phyloP scores from a whole-genome alignment of 2,113 vertebrate genomes.

The Penelope pileata region DNA sequence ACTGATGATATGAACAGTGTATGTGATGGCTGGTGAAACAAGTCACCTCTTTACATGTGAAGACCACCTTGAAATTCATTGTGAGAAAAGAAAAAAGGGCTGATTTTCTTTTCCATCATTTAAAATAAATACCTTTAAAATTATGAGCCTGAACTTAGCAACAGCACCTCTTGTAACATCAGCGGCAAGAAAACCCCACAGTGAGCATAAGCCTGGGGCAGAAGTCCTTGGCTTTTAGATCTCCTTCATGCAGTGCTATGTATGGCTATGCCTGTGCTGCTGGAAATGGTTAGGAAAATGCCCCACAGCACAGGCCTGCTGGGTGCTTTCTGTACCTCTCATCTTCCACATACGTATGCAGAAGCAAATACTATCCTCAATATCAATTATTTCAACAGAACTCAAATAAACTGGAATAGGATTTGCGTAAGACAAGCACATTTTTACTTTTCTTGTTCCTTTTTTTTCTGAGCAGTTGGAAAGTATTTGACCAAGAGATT shows the following conservation, averaged over 20 bases:
- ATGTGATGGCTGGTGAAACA: background rate
- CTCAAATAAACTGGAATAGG: background rate
- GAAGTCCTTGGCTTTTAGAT: background rate
- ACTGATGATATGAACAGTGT: background rate
- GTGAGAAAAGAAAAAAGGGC: background rate
- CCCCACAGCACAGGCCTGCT: background rate
- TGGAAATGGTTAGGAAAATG: background rate
- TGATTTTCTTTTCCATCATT: background rate
- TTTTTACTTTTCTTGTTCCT: background rate
- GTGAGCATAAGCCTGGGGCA: background rate
- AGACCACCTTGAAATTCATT: background rate
- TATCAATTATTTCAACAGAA: background rate
- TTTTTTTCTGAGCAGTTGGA: background rate
- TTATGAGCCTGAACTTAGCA: background rate
- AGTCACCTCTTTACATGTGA: background rate
- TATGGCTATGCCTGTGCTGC: background rate
- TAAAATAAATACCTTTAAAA: background rate
- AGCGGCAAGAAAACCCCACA: background rate
- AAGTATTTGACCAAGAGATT: background rate
- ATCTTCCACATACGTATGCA: rapidly evolving
- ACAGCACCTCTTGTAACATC: background rate
- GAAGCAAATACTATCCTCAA: background rate
- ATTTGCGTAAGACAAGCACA: background rate
- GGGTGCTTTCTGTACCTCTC: background rate
- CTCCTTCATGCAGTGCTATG: background rate